Conservation (phyloP, 2,797 vertebrate species). For the Micrastur ruficollis region DNA sequence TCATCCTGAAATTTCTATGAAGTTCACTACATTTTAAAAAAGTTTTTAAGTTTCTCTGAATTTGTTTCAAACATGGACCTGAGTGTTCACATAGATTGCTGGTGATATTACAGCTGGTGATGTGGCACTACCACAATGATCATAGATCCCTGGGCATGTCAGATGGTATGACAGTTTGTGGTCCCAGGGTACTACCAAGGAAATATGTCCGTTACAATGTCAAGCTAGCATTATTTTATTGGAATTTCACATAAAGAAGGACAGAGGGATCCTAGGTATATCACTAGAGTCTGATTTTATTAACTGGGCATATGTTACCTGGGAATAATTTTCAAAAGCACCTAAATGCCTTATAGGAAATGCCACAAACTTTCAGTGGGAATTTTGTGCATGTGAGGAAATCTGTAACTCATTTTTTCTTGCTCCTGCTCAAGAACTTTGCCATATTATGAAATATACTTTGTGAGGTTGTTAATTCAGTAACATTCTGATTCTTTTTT, state of each 20-base stretch:
- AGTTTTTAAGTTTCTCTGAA: background rate
- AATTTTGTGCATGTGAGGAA: background rate
- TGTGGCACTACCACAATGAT: background rate
- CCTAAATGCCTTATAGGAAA: background rate
- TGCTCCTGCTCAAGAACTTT: background rate
- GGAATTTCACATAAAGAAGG: background rate
- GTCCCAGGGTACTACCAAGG: background rate
- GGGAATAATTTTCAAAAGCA: background rate
- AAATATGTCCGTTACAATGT: background rate
- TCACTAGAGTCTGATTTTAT: background rate
- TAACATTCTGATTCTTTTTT: background rate
- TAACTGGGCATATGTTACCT: background rate
- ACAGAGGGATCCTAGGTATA: background rate
- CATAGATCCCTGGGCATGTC: background rate
- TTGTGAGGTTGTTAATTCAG: background rate
- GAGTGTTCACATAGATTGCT: background rate
- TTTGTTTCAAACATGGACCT: background rate
- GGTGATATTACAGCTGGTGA: background rate
- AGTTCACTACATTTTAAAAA: background rate
- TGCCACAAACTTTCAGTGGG: background rate
- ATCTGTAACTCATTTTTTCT: background rate
- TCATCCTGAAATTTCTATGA: background rate
- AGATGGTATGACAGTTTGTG: background rate
- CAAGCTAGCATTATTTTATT: background rate
- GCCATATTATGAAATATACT: background rate